phyloP scores from a whole-genome alignment of 2,797 vertebrate species.

The Chaetodon trifasciatus region DNA sequence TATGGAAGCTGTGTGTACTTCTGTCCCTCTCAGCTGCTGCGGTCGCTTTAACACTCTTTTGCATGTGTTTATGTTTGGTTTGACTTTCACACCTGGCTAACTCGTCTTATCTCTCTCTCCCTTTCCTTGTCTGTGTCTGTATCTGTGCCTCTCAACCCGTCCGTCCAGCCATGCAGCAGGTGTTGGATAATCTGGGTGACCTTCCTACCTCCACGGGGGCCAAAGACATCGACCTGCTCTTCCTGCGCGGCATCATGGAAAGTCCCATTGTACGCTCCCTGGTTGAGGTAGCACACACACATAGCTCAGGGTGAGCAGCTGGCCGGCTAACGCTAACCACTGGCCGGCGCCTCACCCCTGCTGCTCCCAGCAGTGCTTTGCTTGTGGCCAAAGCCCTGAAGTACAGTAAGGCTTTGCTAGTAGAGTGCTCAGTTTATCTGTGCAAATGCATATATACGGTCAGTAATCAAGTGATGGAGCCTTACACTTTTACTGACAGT shows the following conservation, averaged over 20 bases:
- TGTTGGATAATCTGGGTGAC: conserved; percentile 92
- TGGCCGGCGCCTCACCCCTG: not conserved
- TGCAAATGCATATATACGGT: not conserved
- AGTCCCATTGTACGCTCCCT: conserved; percentile 94
- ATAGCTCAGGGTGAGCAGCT: conserved; percentile 47
- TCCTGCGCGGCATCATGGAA: conserved; percentile 98
- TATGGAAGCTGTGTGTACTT: not conserved
- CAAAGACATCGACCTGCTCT: conserved; percentile 98
- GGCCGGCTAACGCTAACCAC: conserved; percentile 35
- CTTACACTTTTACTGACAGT: not conserved
- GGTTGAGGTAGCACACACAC: conserved; percentile 87
- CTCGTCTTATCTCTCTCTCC: conserved; percentile 37
- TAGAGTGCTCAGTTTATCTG: conserved; percentile 7
- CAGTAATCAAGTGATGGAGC: conserved; percentile 1
- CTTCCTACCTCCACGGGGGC: conserved; percentile 90
- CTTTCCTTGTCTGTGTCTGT: not conserved
- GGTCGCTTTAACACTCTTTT: not conserved
- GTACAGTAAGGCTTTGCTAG: conserved; percentile 58
- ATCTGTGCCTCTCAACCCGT: conserved; percentile 12
- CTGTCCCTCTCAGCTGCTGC: conserved; percentile 12
- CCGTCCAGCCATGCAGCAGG: conserved; percentile 95
- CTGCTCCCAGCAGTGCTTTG: conserved; percentile 31
- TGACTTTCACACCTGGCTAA: conserved; percentile 48
- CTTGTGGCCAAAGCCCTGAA: conserved; percentile 39
- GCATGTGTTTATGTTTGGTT: not conserved